Evolutionary conservation across 2,888 invertebrate genomes (phyloP).

Genomic region (Pasiphila rectangulata): DNA sequence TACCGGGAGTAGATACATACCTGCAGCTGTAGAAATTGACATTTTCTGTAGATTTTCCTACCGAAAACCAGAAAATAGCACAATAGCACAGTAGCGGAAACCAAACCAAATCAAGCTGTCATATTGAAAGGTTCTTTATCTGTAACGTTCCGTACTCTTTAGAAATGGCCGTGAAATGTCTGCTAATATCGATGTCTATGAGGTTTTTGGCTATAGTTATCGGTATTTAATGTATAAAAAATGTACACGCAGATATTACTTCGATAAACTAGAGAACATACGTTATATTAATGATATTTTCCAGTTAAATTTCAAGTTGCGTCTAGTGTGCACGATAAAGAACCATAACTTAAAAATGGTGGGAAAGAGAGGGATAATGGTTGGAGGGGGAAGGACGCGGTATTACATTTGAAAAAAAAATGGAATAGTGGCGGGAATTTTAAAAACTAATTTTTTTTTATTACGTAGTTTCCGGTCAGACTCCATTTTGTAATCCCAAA

Average conservation of each 20-base stretch:
- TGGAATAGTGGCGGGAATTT: constrained; percentile 51
- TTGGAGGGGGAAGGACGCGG: constrained; percentile 70
- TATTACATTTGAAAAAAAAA: constrained; percentile 52
- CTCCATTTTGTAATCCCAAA: constrained; percentile 24
- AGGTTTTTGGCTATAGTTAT: background rate
- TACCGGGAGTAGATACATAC: constrained; percentile 53
- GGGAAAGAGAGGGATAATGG: constrained; percentile 57
- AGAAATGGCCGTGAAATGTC: too few species aligned
- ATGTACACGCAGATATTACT: background rate
- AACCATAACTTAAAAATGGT: constrained; percentile 61
- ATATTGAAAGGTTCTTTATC: constrained; percentile 67
- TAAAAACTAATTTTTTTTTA: constrained; percentile 31
- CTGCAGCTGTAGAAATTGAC: constrained; percentile 78
- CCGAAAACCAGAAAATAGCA: constrained; percentile 76
- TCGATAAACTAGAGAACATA: background rate
- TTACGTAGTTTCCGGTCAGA: constrained; percentile 18
- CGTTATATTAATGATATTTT: background rate
- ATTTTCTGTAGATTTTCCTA: constrained; percentile 66
- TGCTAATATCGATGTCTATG: too few species aligned
- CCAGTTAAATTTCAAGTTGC: constrained; percentile 28
- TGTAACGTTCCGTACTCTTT: constrained; percentile 50
- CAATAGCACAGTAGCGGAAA: constrained; percentile 80
- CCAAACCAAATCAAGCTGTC: constrained; percentile 81
- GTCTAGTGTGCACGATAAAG: constrained; percentile 44
- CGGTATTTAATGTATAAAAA: background rate